A percentile compares a stretch with the other conserved stretches of the same genome.
phyloP scores from a whole-genome alignment of 2,113 vertebrate species.

The Gobius niger region DNA sequence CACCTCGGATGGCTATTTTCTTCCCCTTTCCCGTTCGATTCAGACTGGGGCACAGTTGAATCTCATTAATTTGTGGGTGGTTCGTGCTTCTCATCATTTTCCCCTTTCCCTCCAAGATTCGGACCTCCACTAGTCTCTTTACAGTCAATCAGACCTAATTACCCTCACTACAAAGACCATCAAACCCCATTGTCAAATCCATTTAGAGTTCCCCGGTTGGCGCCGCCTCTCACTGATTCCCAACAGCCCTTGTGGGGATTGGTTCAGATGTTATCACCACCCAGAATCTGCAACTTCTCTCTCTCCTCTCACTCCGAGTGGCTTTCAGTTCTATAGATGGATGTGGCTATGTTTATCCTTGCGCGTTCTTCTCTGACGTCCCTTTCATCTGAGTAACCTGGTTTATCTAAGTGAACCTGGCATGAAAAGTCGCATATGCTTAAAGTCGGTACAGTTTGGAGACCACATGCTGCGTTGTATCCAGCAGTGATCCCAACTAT shows the following conservation, averaged over 20 bases:
- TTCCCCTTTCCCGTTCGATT: constrained; percentile 35
- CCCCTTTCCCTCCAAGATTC: constrained; percentile 58
- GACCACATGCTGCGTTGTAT: constrained; percentile 1
- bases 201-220: constrained; percentile 61
- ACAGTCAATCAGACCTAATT: constrained; percentile 78
- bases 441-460: constrained; percentile 4
- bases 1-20: constrained; percentile 6
- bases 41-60: constrained; percentile 56
- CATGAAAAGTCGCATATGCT: constrained; percentile 10
- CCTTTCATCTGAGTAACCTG: constrained; percentile 20
- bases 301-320: constrained; percentile 18
- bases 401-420: constrained; percentile 8
- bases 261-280: constrained; percentile 61
- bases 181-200: constrained; percentile 68
- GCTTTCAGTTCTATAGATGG: constrained; percentile 21
- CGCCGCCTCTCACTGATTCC: constrained; percentile 51
- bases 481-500: constrained; percentile 7
- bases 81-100: constrained; percentile 67
- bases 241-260: constrained; percentile 60
- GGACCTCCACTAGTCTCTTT: constrained; percentile 69
- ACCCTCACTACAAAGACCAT: constrained; percentile 65
- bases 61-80: constrained; percentile 74
- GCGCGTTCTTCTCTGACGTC: background rate
- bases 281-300: constrained; percentile 45
- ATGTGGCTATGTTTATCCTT: constrained; percentile 26